Base-by-base conservation (phyloP, 2,113 vertebrate genomes). In the Campylomormyrus numenius region DNA sequence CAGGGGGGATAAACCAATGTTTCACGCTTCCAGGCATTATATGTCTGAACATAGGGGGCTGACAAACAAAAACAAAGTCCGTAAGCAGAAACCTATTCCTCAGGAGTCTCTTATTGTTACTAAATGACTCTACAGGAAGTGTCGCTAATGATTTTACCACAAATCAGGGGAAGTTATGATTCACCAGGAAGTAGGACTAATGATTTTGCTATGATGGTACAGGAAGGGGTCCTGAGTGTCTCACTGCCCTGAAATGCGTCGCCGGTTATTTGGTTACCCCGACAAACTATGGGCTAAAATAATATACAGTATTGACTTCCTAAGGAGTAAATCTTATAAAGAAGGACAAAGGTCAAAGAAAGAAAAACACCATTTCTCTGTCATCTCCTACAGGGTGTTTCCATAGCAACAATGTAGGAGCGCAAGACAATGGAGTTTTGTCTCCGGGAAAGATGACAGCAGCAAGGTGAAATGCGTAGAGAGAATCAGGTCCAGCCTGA, bases 321-420 rank as follows among this genome's bases (percentile, higher is more conserved):
- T 45, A 45, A 17, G 11, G 53, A 53, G 10, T 8, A n/a, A 80
- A 13, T 48, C 46, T 89, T 35, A 83, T 31, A 70, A 56, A 52
- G 31, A 35, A 80, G 46, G 49, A 80, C 19, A 42, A 74, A 53
- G 66, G 53, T 49, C 58, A 66, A 19, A 85, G 24, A 24, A n/a
- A 48, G n/a, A 70, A 62, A 90, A 50, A 74, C 5, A 45, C 10
- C 27, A 13, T 49, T 52, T 35, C n/a, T 87, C 11, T 24, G 11
- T 52, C 48, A 58, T 13, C 27, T 27, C 48, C 24, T 52, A 42
- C 5, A 62, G 85, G 6, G 84, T 8, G 84, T 90, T 87, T 90
- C 85, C 66, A 87, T 53, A 70, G 85, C 48, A 90, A 90, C 85
- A 21, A 21, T 48, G 56, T 27, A 90, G 19, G 42, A 58, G 52